A percentile compares a stretch with the other conserved stretches of the same genome.
phyloP scores from a whole-genome alignment of 2,113 vertebrate species.

The Egretta garzetta region DNA sequence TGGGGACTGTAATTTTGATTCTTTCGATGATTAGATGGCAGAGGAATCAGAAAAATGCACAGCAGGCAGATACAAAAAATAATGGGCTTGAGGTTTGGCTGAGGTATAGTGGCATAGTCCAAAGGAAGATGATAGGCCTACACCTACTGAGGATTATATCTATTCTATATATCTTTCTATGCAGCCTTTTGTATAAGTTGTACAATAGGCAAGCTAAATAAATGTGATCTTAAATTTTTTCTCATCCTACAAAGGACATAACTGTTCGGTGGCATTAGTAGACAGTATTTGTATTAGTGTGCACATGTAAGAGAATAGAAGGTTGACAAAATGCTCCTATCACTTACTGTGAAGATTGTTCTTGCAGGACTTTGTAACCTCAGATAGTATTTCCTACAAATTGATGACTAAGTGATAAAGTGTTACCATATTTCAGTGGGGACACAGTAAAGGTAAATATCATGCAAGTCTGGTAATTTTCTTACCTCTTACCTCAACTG shows the following conservation, averaged over 20 bases:
- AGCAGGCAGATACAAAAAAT: background rate
- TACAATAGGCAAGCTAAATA: background rate
- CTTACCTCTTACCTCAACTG: background rate
- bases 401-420: background rate
- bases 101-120: background rate
- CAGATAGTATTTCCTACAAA: background rate
- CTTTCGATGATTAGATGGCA: background rate
- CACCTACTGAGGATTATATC: fast-evolving
- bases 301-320: background rate
- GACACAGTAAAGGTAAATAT: background rate
- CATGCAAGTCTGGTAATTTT: background rate
- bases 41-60: background rate
- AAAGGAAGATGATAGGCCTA: background rate
- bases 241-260: background rate
- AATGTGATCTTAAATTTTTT: background rate
- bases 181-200: background rate
- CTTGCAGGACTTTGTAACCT: background rate
- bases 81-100: background rate
- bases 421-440: background rate
- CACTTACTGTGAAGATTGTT: background rate
- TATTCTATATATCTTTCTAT: background rate
- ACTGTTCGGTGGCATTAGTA: background rate
- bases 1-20: background rate
- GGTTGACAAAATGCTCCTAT: background rate
- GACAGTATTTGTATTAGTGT: background rate